Percentiles rank a stretch among this genome's conserved stretches.
phyloP scores from a whole-genome alignment of 2,888 invertebrate genomes.

The Drosophila putrida region DNA sequence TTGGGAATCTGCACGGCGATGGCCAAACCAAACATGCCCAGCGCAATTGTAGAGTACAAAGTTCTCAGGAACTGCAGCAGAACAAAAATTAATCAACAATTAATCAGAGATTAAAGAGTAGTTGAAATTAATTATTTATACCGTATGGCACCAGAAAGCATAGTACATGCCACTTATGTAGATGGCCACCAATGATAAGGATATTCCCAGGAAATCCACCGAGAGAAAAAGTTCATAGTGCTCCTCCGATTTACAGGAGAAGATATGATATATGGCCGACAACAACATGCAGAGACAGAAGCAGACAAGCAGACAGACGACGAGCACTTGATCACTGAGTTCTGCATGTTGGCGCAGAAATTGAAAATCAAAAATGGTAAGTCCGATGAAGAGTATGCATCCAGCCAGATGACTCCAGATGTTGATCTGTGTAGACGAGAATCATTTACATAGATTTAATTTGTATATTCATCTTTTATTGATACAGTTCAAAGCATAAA shows the following conservation, averaged over 20 bases:
- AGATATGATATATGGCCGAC: constrained; percentile 97
- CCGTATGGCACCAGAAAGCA: constrained; percentile 97
- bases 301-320: constrained; percentile 93
- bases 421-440: constrained; percentile 87
- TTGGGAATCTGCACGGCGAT: constrained; percentile 92
- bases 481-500: neutral
- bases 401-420: constrained; percentile 98
- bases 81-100: neutral
- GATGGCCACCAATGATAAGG: constrained; percentile 95
- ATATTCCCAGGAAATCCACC: constrained; percentile 97
- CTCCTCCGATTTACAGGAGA: constrained; percentile 95
- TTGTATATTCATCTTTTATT: neutral
- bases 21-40: constrained; percentile 92
- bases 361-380: constrained; percentile 93
- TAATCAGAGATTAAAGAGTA: neutral
- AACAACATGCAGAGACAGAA: constrained; percentile 97
- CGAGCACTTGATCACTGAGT: constrained; percentile 93
- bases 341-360: constrained; percentile 92
- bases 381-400: constrained; percentile 92
- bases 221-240: constrained; percentile 94
- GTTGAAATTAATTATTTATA: constrained; percentile 81
- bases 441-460: neutral
- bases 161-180: constrained; percentile 98
- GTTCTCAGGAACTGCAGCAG: constrained; percentile 89
- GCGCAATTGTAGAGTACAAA: constrained; percentile 93